Conservation (phyloP, 2,888 invertebrate genomes). For the Dione juno region DNA sequence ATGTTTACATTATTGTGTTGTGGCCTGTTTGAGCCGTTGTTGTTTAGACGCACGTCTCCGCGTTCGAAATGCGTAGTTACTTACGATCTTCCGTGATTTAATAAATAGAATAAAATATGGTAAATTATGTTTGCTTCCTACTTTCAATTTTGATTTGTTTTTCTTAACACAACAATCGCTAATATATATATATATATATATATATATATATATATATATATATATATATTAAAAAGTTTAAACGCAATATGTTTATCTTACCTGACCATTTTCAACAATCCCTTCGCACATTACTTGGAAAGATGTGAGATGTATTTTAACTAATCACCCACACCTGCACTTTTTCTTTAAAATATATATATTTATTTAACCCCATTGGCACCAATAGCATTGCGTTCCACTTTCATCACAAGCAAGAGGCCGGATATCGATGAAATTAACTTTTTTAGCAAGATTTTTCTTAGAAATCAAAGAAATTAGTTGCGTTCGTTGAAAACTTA, state of each 20-base stretch:
- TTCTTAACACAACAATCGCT: too few relatives aligned
- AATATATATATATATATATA: too few relatives aligned
- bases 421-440: slow-evolving; percentile 51
- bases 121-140: too few relatives aligned
- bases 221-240: too few relatives aligned
- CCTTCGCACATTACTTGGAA: slow-evolving; percentile 48
- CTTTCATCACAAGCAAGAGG: slow-evolving; percentile 45
- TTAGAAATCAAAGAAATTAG: slow-evolving; percentile 45
- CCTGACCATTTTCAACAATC: slow-evolving; percentile 45
- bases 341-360: slow-evolving; percentile 28
- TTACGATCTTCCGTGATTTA: slow-evolving; percentile 15
- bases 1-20: slow-evolving; percentile 53
- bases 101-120: slow-evolving; percentile 1
- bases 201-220: too few relatives aligned
- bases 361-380: slow-evolving; percentile 52
- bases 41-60: slow-evolving; percentile 67
- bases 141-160: too few relatives aligned
- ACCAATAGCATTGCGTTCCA: slow-evolving; percentile 50
- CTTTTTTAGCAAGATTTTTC: slow-evolving; percentile 48
- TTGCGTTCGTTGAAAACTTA: slow-evolving; percentile 22
- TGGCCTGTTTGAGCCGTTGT: slow-evolving; percentile 63
- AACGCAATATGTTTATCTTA: slow-evolving; percentile 20
- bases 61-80: slow-evolving; percentile 46
- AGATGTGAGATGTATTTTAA: not conserved
- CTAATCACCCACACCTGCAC: slow-evolving; percentile 18